Conservation (phyloP, 2,888 invertebrate species). For the Microchrysa polita region DNA sequence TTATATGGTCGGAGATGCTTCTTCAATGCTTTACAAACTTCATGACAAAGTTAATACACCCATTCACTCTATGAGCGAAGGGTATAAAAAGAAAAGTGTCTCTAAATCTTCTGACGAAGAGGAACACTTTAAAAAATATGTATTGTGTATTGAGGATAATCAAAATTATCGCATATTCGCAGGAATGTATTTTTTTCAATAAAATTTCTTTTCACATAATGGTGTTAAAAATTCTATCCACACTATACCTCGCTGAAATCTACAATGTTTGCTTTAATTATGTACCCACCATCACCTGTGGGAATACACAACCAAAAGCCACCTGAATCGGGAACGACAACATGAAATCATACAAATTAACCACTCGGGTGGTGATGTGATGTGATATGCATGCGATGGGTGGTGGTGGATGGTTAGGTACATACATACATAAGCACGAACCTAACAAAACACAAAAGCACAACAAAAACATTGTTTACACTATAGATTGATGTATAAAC, state of each 20-base stretch:
- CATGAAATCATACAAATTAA: background rate
- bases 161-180: no score
- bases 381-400: no score
- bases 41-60: no score
- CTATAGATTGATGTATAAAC: slow-evolving; percentile 6
- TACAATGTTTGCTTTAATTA: background rate
- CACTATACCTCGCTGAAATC: background rate
- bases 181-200: background rate
- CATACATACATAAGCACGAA: background rate
- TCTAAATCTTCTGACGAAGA: no score
- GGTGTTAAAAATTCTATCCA: slow-evolving; percentile 31
- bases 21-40: no score
- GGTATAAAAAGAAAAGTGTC: no score
- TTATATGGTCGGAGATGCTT: no score
- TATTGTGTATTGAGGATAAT: no score
- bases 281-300: slow-evolving; percentile 22
- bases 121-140: no score
- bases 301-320: background rate
- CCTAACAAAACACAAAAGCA: slow-evolving; percentile 3
- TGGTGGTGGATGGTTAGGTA: background rate
- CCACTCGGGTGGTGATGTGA: background rate
- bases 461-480: slow-evolving; percentile 18
- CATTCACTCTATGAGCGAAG: no score
- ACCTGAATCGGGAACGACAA: background rate
- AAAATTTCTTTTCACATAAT: background rate